Conservation (phyloP, 2,888 invertebrate species). For the Vanessa cardui region DNA sequence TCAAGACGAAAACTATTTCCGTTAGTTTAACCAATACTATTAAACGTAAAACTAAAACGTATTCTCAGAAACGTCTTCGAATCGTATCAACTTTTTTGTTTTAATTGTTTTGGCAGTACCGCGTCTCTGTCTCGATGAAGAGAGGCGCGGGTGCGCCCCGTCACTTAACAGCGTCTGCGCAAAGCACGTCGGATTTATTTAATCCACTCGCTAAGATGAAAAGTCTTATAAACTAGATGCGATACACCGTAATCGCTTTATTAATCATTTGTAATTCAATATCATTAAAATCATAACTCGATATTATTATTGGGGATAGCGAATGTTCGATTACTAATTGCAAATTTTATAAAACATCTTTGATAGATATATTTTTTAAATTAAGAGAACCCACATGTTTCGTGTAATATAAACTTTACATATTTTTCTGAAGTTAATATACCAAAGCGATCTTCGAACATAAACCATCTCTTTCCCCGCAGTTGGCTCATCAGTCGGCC, state of each 20-base stretch:
- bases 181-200: constrained; percentile 61
- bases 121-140: constrained; percentile 47
- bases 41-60: constrained; percentile 22
- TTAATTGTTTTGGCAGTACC: constrained; percentile 34
- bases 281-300: constrained; percentile 4
- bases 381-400: constrained; percentile 7
- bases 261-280: constrained; percentile 41
- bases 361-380: neutral
- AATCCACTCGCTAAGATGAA: constrained; percentile 70
- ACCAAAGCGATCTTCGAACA: constrained; percentile 62
- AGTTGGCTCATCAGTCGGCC: constrained; percentile 78
- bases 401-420: constrained; percentile 40
- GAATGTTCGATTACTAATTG: too few species aligned
- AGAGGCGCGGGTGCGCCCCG: constrained; percentile 61
- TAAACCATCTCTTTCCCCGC: constrained; percentile 74
- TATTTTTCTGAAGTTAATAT: constrained; percentile 57
- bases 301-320: neutral
- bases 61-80: constrained; percentile 30
- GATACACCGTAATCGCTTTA: constrained; percentile 44
- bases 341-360: too few species aligned
- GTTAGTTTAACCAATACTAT: neutral
- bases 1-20: neutral
- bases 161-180: constrained; percentile 50
- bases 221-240: constrained; percentile 60
- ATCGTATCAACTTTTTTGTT: constrained; percentile 28